Base-by-base conservation (phyloP, 1,140 invertebrate species). In the Microplitis demolitor region DNA sequence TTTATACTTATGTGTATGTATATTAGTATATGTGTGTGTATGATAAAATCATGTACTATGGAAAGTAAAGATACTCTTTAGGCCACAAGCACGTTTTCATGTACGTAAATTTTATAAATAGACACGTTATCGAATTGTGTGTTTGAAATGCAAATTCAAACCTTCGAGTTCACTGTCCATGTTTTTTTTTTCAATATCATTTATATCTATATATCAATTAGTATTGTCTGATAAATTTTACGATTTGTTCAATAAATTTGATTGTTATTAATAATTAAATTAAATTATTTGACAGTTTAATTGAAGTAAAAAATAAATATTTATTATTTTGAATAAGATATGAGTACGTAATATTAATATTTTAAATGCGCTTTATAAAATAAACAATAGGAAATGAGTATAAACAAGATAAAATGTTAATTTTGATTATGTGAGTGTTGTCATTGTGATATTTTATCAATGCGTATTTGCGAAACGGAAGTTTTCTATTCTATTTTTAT, bases 61-160 rank as follows among this genome's bases (percentile, higher is more conserved):
- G 63, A 66, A 16, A 66, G 16, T 4, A 45, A 33, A 31, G 33
- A 11, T 33, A 24, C 58, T 9, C 63, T 24, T 14, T 51, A 39
- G 39, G 63, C 63, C 63, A 66, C 24, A 24, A 63, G 37, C 37
- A 51, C 63, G 45, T 66, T 66, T 45, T 37, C 16, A 45, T 66
- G 16, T 51, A 24, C 37, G 45, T 61, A 45, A 45, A 45, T 61
- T 66, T 45, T 62, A 62, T 66, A 66, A 66, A 66, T 66, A 66
- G 24, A 66, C 37, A 39, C 45, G 37, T 66, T 66, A 66, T 66
- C 24, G 63, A 66, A 66, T 66, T 66, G 34, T 39, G 39, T 45
- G 45, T 66, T 66, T 66, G 63, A 66, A 66, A 66, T 66, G 63
- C 63, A 66, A 66, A 66, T 66, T 31, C 8, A 50, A 66, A 66